phyloP scores from a whole-genome alignment of 1,140 invertebrate species.

The Andrena cerasifolii region DNA sequence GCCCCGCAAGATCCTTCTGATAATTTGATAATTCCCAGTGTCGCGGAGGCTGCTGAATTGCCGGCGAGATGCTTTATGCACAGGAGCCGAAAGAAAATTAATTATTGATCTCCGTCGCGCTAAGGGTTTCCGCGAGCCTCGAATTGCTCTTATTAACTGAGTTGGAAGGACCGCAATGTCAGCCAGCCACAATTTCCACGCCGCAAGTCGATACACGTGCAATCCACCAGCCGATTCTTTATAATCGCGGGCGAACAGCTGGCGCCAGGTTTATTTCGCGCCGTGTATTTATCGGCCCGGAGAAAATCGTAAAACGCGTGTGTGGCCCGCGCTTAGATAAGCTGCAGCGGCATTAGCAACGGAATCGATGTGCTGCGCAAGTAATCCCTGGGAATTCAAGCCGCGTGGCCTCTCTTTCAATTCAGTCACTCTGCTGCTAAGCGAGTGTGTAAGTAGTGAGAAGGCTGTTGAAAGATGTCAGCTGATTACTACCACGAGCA shows the following conservation, averaged over 20 bases:
- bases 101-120: neutral
- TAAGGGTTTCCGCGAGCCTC: neutral
- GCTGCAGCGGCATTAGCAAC: neutral
- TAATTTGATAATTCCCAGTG: too few relatives aligned
- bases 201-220: conserved; percentile 26
- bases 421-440: too few relatives aligned
- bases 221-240: conserved; percentile 37
- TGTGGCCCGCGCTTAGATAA: too few relatives aligned
- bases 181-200: neutral
- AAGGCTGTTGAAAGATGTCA: too few relatives aligned
- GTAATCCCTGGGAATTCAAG: too few relatives aligned
- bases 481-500: too few relatives aligned
- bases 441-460: too few relatives aligned
- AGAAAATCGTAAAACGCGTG: conserved; percentile 54
- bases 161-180: neutral
- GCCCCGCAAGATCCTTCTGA: too few relatives aligned
- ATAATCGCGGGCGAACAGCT: conserved; percentile 44
- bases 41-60: neutral
- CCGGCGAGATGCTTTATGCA: neutral
- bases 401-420: too few relatives aligned
- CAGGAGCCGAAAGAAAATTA: neutral
- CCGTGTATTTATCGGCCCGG: conserved; percentile 54
- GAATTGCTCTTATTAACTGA: conserved; percentile 6
- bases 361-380: conserved; percentile 31
- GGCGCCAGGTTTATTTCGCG: conserved; percentile 59